Evolutionary conservation across 2,888 invertebrate genomes (phyloP).

Genomic region (Meghimatium bilineatum): DNA sequence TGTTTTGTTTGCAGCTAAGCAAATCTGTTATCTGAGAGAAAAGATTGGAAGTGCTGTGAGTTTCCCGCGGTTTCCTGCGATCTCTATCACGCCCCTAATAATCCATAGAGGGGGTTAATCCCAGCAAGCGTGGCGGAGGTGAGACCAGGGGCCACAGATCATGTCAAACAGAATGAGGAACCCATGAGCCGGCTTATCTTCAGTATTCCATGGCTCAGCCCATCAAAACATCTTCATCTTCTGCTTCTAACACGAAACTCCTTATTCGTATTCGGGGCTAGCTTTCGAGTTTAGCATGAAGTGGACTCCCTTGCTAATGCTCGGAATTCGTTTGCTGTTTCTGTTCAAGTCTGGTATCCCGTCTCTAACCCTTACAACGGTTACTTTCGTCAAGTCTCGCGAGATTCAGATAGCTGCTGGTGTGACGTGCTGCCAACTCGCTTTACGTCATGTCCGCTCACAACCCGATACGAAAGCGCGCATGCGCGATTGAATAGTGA

Average conservation of each 20-base stretch:
- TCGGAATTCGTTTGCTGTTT: conserved; percentile 33
- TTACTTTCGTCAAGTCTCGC: conserved; percentile 41
- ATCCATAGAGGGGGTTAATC: conserved; percentile 36
- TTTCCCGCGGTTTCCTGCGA: conserved; percentile 16
- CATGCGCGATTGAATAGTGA: conserved; percentile 51
- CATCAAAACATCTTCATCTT: conserved; percentile 33
- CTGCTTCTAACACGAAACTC: conserved; percentile 13
- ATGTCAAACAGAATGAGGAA: conserved; percentile 33
- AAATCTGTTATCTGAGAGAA: conserved; percentile 16
- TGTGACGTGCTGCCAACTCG: conserved; percentile 42
- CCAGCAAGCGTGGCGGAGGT: conserved; percentile 18
- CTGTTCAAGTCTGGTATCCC: conserved; percentile 5
- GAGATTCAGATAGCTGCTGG: conserved; percentile 38
- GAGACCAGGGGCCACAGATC: conserved; percentile 32
- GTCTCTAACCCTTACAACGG: conserved; percentile 16
- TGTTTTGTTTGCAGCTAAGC: conserved; percentile 21
- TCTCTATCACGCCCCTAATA: conserved; percentile 33
- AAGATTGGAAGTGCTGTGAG: neutral
- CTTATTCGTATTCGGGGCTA: conserved; percentile 15
- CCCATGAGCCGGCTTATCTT: conserved; percentile 21
- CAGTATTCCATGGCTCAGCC: conserved; percentile 7
- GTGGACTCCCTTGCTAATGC: conserved; percentile 32
- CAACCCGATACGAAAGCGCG: conserved; percentile 31
- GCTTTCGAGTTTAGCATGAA: conserved; percentile 19
- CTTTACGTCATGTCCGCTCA: conserved; percentile 51